phyloP scores from a whole-genome alignment of 2,797 vertebrate genomes.

The Periparus ater region DNA sequence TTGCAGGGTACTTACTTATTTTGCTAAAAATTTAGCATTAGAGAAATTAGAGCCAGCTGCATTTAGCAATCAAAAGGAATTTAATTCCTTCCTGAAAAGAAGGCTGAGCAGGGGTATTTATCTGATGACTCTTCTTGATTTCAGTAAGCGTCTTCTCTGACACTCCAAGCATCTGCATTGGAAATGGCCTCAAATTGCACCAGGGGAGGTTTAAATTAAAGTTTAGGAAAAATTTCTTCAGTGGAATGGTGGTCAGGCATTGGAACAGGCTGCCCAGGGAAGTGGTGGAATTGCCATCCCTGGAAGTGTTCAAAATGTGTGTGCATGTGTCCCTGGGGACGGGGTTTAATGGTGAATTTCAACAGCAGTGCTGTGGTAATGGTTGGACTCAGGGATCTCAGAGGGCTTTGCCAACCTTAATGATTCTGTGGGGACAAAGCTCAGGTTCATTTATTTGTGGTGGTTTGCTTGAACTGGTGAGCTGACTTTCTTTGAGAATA shows the following conservation, averaged over 20 bases:
- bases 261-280: not conserved
- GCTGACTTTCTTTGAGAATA: not conserved
- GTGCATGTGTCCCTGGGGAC: not conserved
- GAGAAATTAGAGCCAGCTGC: constrained; percentile 43
- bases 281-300: not conserved
- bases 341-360: not conserved
- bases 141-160: not conserved
- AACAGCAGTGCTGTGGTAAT: not conserved
- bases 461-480: not conserved
- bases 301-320: fast-evolving
- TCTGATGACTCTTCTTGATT: not conserved
- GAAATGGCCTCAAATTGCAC: not conserved
- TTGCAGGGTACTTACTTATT: constrained; percentile 18
- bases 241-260: not conserved
- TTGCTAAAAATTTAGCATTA: constrained; percentile 31
- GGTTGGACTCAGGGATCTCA: fast-evolving
- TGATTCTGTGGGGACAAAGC: not conserved
- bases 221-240: not conserved
- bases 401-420: not conserved
- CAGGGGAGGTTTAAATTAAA: not conserved
- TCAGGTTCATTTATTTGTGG: not conserved
- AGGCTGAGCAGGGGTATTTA: constrained; percentile 1
- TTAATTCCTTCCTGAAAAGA: constrained; percentile 34
- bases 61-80: constrained; percentile 24
- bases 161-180: not conserved